These are phyloP conservation scores for Mormyrops attenuatus DNA, from an alignment of 2,797 vertebrate species.

Conservation along the genomic window DNA sequence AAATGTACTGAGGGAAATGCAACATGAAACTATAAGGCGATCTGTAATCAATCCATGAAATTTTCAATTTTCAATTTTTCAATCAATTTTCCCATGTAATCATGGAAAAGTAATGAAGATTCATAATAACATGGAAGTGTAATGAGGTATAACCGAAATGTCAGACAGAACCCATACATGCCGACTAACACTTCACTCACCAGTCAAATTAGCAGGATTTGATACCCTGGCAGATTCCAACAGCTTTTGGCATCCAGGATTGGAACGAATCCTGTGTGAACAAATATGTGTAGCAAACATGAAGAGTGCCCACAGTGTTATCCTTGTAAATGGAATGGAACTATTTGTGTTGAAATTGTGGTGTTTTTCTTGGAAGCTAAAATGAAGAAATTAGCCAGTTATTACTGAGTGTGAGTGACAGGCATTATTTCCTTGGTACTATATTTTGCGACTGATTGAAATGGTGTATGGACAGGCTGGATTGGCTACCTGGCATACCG, in stretches of 20 bases:
- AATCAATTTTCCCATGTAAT: too few species aligned
- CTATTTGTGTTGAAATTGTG: conserved; percentile 4
- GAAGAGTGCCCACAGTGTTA: background rate
- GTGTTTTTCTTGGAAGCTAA: background rate
- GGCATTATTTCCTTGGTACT: background rate
- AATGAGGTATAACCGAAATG: background rate
- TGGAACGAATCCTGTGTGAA: background rate
- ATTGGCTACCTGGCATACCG: background rate
- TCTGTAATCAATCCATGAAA: background rate
- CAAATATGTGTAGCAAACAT: conserved; percentile 4
- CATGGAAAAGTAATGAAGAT: background rate
- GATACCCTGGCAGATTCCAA: background rate
- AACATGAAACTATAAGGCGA: background rate
- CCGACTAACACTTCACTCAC: background rate
- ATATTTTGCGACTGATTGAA: background rate
- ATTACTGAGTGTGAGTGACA: background rate
- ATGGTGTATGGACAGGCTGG: background rate
- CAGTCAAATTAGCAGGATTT: background rate
- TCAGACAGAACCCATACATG: background rate
- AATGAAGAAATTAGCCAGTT: background rate
- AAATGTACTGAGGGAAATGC: background rate
- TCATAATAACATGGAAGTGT: background rate
- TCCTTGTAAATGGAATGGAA: background rate
- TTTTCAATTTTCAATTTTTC: too few species aligned
- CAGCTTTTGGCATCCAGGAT: background rate